phyloP scores from a whole-genome alignment of 2,797 vertebrate genomes.

The Sebastiscus albofasciatus region DNA sequence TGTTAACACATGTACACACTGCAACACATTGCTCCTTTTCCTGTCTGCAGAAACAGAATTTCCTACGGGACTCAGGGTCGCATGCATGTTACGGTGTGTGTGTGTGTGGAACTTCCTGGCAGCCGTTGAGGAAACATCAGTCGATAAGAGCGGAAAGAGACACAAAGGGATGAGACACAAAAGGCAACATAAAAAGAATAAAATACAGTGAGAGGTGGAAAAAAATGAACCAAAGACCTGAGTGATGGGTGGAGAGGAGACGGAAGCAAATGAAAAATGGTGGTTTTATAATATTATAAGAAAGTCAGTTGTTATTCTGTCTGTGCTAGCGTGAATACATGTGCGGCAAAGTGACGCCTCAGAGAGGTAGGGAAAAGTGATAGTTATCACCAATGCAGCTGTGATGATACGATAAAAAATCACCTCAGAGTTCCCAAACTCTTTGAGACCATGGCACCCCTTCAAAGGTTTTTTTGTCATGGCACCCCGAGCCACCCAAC shows the following conservation, averaged over 20 bases:
- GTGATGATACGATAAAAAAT: neutral
- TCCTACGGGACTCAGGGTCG: conserved; percentile 61
- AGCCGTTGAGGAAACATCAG: conserved; percentile 69
- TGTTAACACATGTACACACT: conserved; percentile 34
- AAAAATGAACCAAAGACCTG: neutral
- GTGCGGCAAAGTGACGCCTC: neutral
- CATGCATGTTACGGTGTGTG: neutral
- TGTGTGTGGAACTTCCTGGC: conserved; percentile 41
- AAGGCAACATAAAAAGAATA: conserved; percentile 23
- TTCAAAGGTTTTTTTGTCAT: neutral
- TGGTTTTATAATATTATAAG: neutral
- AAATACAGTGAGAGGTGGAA: conserved; percentile 12
- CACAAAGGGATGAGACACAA: conserved; percentile 32
- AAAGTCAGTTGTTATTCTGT: neutral
- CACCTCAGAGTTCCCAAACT: neutral
- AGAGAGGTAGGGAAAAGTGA: neutral
- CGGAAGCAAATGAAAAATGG: neutral
- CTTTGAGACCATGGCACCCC: neutral
- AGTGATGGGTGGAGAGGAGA: conserved; percentile 1
- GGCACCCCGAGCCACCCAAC: neutral
- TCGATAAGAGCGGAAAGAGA: conserved; percentile 51
- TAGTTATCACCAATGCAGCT: neutral
- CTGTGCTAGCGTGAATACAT: neutral
- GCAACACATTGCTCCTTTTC: conserved; percentile 41
- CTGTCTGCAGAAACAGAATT: conserved; percentile 62